Base-by-base conservation (phyloP, 2,888 invertebrate species). In the Drosophila maculinotata region DNA sequence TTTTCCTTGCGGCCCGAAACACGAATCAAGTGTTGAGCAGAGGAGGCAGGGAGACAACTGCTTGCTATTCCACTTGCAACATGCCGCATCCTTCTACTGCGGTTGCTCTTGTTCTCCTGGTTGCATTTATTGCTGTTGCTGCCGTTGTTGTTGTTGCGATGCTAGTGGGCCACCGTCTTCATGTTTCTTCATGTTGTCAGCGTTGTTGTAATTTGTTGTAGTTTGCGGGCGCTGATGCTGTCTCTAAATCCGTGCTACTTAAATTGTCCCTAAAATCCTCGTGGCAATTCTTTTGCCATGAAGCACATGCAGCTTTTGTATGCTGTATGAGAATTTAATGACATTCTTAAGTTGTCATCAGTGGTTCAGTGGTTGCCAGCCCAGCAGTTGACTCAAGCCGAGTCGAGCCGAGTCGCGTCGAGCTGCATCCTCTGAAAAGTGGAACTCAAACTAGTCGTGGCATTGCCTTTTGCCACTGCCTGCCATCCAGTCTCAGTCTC, bases 311-410 rank as follows among this genome's bases (percentile, higher is more conserved):
- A 88, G 87, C 79, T 87, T 79, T 80, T 76, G 83, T 85, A 67
- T 57, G 69, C 72, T 87, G 77, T 81, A 87, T 87, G 89, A 77
- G 85, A 87, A 88, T 83, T 79, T 88, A 88, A 89, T 88, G 89
- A 88, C 86, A 87, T 88, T 88, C 88, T 88, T 88, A 88, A 89
- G 88, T 89, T 88, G 89, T 89, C 88, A 88, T 88, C 88, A 88
- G 89, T 76, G 79, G 79, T 65, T 87, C 88, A 88, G 87, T 71
- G 79, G 74, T 53, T 76, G 76, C 58, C 69, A 69, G 63, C 69
- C 51, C 63, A 59, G 49, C 60, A 70, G 57, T 47, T 59, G 65
- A 62, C 62, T 57, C 69, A 26, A 26, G 17, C 26, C 31, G 59
- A 39, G 23, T 7, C 42, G 10, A 58, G 30, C 20, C 36, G 39